Conservation (phyloP, 2,113 vertebrate species). For the Ictalurus furcatus region DNA sequence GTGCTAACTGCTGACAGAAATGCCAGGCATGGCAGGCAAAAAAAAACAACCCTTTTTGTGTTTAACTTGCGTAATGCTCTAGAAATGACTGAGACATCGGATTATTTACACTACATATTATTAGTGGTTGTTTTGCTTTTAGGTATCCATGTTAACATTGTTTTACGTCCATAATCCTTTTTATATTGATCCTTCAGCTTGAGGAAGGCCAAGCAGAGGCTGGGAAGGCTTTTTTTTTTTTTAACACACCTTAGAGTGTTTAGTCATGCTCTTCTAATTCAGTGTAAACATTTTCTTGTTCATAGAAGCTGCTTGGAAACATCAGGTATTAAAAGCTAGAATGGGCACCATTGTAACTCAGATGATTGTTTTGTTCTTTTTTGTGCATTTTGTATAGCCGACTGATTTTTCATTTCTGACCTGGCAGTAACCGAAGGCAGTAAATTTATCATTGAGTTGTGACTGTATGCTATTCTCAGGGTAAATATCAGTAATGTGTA, state of each 20-base stretch:
- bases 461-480: not conserved
- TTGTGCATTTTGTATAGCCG: not conserved
- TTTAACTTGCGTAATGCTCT: not conserved
- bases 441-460: not conserved
- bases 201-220: not conserved
- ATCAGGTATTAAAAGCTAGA: not conserved
- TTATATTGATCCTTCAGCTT: slow-evolving; percentile 4
- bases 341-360: slow-evolving; percentile 6
- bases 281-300: slow-evolving; percentile 31
- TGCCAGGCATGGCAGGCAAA: not conserved
- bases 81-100: not conserved
- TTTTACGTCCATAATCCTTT: not conserved
- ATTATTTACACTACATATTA: not conserved
- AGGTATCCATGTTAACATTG: not conserved
- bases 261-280: slow-evolving; percentile 29
- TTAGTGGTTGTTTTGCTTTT: not conserved
- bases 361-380: not conserved
- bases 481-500: not conserved
- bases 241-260: slow-evolving; percentile 21
- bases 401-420: not conserved
- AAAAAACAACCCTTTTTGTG: not conserved
- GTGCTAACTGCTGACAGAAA: slow-evolving; percentile 6
- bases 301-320: slow-evolving; percentile 20
- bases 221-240: not conserved
- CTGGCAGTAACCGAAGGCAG: not conserved